Evolutionary conservation across 2,113 vertebrate species (phyloP), one percentile per base, ranked within the genome.

Genomic region (Corydoras maculifer): DNA sequence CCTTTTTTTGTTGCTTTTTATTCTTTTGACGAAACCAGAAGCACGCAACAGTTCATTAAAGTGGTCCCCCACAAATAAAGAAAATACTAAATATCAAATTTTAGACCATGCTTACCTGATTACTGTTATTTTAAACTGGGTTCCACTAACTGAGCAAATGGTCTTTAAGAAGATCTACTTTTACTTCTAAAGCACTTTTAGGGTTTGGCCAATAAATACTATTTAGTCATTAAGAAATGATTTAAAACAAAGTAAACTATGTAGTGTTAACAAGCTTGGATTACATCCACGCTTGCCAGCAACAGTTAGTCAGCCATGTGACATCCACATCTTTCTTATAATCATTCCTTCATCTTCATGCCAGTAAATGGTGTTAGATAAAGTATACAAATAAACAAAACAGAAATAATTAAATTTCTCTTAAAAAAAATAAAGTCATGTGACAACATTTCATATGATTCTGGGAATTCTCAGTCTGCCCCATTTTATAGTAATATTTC

Each of bases 221-320:
- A 29, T 59, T 31, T 9, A 76, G 58, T 68, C 74, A 62, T 70
- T 68, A 11, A 31, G 3, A 73, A 73, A 73, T 31, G 51, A 51
- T 8, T 63, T 32, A 60, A 11, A 65, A 60, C 61, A 58, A 75
- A 69, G 54, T 50, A 67, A 73, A 65, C 51, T 57, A 43, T 58
- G 60, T 43, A 68, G 31, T 75, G 50, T 66, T 58, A 55, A 57
- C 48, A 62, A 29, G 62, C 67, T 63, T 76, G 78, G 71, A 79
- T 79, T 77, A 77, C 54, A 77, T 77, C 72, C 75, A 71, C 62
- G 68, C 75, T 68, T 70, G 66, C 58, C 76, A 70, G 15, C 57
- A 48, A 60, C 57, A 68, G 72, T 50, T 14, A 59, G 9, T 75
- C 50, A 61, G 11, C 51, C 65, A 68, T 58, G 62, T 70, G 76